Base-by-base conservation (phyloP, 2,113 vertebrate genomes). In the Pomatostomus ruficeps region DNA sequence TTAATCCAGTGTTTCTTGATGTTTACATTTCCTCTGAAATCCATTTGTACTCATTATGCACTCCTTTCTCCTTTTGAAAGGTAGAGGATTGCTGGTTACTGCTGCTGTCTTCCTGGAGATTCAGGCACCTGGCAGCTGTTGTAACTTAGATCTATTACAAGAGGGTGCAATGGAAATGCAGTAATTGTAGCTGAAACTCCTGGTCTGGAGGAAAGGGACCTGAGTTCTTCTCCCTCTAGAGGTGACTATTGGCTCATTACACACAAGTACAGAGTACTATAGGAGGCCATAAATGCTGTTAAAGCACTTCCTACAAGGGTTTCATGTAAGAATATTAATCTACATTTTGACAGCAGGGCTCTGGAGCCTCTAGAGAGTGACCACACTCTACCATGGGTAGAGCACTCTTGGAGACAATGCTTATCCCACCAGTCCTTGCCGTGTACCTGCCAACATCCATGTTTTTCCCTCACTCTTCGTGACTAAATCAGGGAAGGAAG, bases 341-440 rank as follows among this genome's bases (percentile, higher is more conserved):
- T 25, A 29, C 72, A 58, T 13, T 85, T 90, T 57, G 11, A 59
- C 38, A 52, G 11, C 0, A 0, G 18, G 24, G 20, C 18, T 89
- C 24, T 33, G 54, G 52, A 76, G 13, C 5, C 17, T 10, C 63
- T 84, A 38, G 31, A 91, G 59, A 29, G 9, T 49, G 52, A 62
- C 43, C 31, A 71, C 0, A 0, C 12, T 43, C 42, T 45, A 17
- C 20, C 16, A 35, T 10, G 26, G 18, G 29, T 55, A 68, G 3
- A 65, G 12, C 26, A 38, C 18, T 89, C 45, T 10, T 61, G 68
- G 38, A 68, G 40, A 59, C 25, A 42, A 8, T 38, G 23, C 14
- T 73, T 20, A 35, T 51, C 62, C 26, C 52, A 76, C 10, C n/a
- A 73, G 33, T 35, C 24, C 55, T 87, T 66, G 23, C n/a, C 8